Evolutionary conservation across 2,113 vertebrate species (phyloP).

Genomic region (Galbula dea): DNA sequence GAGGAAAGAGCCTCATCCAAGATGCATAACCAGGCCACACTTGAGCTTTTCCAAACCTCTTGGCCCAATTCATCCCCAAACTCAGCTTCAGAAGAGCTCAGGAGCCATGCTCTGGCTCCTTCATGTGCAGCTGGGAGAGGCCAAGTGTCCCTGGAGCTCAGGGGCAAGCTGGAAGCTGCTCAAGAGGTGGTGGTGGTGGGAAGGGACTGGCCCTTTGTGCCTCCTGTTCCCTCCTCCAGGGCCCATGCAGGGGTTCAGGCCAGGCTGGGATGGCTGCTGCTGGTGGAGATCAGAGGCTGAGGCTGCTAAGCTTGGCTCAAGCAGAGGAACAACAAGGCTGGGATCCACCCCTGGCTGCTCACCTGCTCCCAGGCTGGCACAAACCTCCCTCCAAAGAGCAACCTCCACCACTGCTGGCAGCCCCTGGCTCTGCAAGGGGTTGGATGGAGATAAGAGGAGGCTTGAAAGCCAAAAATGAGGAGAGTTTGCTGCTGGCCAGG

Average conservation of each 20-base stretch:
- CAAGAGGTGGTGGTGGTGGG: background rate
- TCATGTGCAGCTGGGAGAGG: background rate
- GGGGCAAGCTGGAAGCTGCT: too few species aligned
- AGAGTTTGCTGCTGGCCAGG: too few species aligned
- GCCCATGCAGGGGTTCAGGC: background rate
- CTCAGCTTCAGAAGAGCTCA: background rate
- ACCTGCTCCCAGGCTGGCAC: rapidly evolving
- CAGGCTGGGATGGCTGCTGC: background rate
- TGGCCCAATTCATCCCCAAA: background rate
- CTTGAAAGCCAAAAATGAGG: background rate
- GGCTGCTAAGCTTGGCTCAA: background rate
- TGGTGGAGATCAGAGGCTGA: background rate
- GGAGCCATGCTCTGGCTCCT: background rate
- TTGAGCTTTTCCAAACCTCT: background rate
- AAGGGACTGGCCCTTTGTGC: rapidly evolving
- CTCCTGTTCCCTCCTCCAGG: too few species aligned
- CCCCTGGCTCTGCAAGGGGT: background rate
- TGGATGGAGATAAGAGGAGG: background rate
- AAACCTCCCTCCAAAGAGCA: background rate
- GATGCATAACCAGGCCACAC: too few species aligned
- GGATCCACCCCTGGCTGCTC: background rate
- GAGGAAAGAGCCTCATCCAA: too few species aligned
- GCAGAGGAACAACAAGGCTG: background rate
- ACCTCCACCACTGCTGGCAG: background rate
- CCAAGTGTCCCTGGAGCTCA: too few species aligned